Evolutionary conservation across 1,140 invertebrate species (phyloP).

Genomic region (Dreissena rostriformis): DNA sequence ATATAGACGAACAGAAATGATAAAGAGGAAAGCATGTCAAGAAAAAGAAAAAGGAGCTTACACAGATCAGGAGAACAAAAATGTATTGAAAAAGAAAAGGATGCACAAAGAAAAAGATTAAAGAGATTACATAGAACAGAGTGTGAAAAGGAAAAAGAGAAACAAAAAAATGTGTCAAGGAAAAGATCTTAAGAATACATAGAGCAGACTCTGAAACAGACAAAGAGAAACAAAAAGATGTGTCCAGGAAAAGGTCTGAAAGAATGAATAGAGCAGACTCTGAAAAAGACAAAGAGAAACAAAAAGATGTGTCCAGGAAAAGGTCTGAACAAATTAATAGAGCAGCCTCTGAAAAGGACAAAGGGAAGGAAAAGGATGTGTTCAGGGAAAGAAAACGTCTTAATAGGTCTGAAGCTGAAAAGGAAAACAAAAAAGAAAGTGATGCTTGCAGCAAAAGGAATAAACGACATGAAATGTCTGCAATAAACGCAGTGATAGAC

Average conservation of each 20-base stretch:
- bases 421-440: slow-evolving; percentile 37
- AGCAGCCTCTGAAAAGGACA: background rate
- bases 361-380: background rate
- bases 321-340: background rate
- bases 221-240: background rate
- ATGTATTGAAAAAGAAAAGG: background rate
- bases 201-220: background rate
- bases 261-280: slow-evolving; percentile 6
- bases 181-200: background rate
- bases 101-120: too few relatives aligned
- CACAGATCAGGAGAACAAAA: background rate
- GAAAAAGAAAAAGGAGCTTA: background rate
- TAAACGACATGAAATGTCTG: slow-evolving; percentile 20
- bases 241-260: slow-evolving; percentile 8
- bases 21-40: background rate
- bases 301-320: slow-evolving; percentile 14
- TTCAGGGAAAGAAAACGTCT: background rate
- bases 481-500: slow-evolving; percentile 8
- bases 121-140: background rate
- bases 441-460: slow-evolving; percentile 39
- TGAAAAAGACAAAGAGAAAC: background rate
- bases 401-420: slow-evolving; percentile 28
- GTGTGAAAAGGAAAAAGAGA: background rate
- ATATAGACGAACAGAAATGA: background rate
- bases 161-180: background rate